Evolutionary conservation across 2,888 invertebrate species (phyloP), one percentile per base, ranked within the genome.

Genomic region (Ecliptopera silaceata): DNA sequence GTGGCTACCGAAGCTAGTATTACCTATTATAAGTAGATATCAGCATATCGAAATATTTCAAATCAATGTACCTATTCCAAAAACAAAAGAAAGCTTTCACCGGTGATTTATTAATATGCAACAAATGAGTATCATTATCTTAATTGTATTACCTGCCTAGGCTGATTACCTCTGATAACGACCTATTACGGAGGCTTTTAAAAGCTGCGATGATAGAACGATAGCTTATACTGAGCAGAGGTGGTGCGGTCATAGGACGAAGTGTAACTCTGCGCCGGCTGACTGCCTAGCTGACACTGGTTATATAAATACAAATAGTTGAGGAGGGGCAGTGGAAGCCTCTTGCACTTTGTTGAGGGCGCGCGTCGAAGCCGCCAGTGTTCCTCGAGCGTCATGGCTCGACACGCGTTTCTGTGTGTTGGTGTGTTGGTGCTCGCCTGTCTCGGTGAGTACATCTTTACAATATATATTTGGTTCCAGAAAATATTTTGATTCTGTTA

Each of bases 241-340:
- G 70, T 73, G 77, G 68, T 78, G 81, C 77, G 74, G 74, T 75
- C 74, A 79, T 73, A 84, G 80, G 80, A 83, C 85, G 79, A 75
- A 72, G 74, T 76, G 75, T 72, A 79, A 74, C 69, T 76, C 65
- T 70, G 71, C 74, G 72, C 70, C 72, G 57, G 78, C 66, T 73
- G 78, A 70, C 78, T 74, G 77, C 70, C 68, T 71, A 75, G 72
- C 71, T 74, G 72, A 71, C 75, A 75, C 77, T 75, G 82, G 81
- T 90, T 90, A 89, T 90, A 91, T 91, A 91, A 90, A 90, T 88
- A 88, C 88, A 88, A 89, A 88, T 88, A 88, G 86, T 81, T 85
- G 86, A 89, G 89, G 91, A 90, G 91, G 91, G 91, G 91, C 88
- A 80, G 72, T 76, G 79, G 79, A 82, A 75, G 88, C 84, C 83